Evolutionary conservation across 2,113 vertebrate species (phyloP).

Genomic region (Nannospalax galili): DNA sequence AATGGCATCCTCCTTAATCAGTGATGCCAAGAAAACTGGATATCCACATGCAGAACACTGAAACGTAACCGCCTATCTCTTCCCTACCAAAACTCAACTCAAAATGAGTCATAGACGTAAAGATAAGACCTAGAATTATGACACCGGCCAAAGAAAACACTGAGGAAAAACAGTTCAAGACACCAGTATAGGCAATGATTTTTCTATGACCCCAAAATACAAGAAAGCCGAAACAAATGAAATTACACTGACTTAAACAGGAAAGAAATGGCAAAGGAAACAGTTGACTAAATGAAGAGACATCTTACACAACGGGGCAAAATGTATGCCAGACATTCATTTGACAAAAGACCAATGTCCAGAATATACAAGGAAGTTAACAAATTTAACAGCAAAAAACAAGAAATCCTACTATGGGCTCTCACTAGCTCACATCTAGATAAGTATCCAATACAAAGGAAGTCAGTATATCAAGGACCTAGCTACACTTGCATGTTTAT

Average conservation of each 20-base stretch:
- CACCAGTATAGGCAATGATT: no score
- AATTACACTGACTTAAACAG: no score
- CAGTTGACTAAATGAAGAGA: no score
- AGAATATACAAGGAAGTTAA: no score
- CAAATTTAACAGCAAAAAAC: neutral
- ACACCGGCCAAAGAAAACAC: neutral
- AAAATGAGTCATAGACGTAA: neutral
- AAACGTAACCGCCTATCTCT: no score
- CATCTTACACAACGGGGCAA: no score
- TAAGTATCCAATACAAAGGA: neutral
- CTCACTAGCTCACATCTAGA: neutral
- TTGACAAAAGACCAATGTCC: neutral
- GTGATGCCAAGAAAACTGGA: neutral
- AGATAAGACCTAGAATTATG: neutral
- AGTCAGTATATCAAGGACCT: neutral
- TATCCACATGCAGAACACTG: neutral
- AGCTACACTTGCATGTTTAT: neutral
- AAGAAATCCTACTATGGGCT: neutral
- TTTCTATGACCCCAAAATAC: no score
- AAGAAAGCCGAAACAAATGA: no score
- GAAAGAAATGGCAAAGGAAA: no score
- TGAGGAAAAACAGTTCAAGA: neutral
- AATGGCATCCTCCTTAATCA: no score
- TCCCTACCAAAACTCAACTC: neutral
- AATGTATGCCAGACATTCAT: no score